Evolutionary conservation across 2,888 invertebrate genomes (phyloP).

Genomic region (Phalera bucephala): DNA sequence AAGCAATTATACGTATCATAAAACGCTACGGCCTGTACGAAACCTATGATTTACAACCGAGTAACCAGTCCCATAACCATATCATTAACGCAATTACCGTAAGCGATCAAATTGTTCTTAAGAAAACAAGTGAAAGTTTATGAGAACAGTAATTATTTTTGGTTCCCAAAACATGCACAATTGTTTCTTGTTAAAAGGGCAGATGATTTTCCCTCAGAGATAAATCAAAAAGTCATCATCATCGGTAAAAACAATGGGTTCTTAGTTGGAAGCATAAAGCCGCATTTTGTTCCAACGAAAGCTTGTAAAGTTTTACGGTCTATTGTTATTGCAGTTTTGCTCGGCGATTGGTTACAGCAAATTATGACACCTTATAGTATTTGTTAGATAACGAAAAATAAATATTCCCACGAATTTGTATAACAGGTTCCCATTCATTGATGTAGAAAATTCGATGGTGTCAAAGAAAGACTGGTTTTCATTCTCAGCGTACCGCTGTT

Average conservation of each 20-base stretch:
- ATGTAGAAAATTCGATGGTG: constrained; percentile 17
- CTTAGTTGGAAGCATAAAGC: neutral
- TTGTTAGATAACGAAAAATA: constrained; percentile 34
- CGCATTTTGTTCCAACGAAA: constrained; percentile 2
- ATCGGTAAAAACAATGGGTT: constrained; percentile 7
- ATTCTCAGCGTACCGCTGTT: constrained; percentile 6
- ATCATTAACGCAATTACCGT: constrained; percentile 32
- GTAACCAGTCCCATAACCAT: constrained; percentile 23
- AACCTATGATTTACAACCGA: neutral
- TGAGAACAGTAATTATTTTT: constrained; percentile 26
- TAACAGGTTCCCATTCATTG: constrained; percentile 39
- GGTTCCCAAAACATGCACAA: constrained; percentile 20
- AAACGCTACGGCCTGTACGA: too few species aligned
- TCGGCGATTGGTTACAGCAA: constrained; percentile 26
- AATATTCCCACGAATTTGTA: constrained; percentile 28
- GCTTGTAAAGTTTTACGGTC: constrained; percentile 15
- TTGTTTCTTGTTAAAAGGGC: constrained; percentile 25
- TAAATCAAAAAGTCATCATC: constrained; percentile 24
- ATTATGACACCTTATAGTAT: constrained; percentile 31
- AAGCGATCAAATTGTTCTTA: constrained; percentile 42
- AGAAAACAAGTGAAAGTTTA: constrained; percentile 52
- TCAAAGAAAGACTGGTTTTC: constrained; percentile 10
- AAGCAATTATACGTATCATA: too few species aligned
- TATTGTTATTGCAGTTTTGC: constrained; percentile 18
- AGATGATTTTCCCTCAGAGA: constrained; percentile 8